These are phyloP conservation scores for Netelia inedita DNA, from an alignment of 2,888 invertebrate genomes.

Conservation along the genomic window DNA sequence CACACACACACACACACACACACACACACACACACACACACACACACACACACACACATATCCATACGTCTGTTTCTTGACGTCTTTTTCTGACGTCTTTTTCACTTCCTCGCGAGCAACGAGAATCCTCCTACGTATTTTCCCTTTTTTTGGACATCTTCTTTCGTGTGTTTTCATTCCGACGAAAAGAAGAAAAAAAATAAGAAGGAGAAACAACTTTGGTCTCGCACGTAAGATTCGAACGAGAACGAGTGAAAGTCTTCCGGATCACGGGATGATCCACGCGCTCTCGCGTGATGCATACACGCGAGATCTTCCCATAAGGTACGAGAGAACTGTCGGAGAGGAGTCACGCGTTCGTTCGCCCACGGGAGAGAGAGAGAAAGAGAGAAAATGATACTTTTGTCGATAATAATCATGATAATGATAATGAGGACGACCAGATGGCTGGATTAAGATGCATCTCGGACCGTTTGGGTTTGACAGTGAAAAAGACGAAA, in stretches of 20 bases:
- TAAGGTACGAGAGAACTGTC: constrained; percentile 47
- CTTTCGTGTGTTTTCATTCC: constrained; percentile 6
- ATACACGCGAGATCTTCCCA: constrained; percentile 49
- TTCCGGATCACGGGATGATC: constrained; percentile 62
- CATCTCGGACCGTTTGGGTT: constrained; percentile 8
- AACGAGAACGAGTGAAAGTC: constrained; percentile 60
- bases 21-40: background rate
- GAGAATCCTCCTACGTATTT: constrained; percentile 17
- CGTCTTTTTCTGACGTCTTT: constrained; percentile 19
- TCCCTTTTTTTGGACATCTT: background rate
- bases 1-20: background rate
- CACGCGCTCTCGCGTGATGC: constrained; percentile 32
- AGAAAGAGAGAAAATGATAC: constrained; percentile 33
- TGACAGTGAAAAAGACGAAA: constrained; percentile 6
- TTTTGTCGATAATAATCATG: constrained; percentile 51
- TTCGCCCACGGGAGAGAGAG: background rate
- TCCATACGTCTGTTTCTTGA: background rate
- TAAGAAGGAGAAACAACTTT: background rate
- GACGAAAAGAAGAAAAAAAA: constrained; percentile 3
- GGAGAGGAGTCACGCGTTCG: constrained; percentile 50
- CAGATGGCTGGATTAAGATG: constrained; percentile 32
- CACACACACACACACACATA: background rate
- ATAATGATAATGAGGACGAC: constrained; percentile 41
- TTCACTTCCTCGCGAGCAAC: background rate
- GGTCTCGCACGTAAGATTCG: constrained; percentile 34